Evolutionary conservation across 2,113 vertebrate genomes (phyloP), one percentile per base, ranked within the genome.

Genomic region (Trinectes maculatus): DNA sequence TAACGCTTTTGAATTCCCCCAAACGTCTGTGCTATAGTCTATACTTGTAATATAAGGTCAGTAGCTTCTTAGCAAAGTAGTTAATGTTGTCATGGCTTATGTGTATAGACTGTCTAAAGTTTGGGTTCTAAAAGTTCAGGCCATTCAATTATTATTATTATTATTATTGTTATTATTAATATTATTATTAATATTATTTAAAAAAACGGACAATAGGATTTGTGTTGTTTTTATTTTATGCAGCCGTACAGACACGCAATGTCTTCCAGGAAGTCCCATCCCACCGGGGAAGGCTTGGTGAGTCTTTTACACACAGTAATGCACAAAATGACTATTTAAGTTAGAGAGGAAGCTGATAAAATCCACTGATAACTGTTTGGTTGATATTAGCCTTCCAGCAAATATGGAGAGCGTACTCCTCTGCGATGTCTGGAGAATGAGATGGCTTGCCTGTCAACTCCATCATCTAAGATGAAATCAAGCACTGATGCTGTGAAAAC

Each of bases 381-480:
- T 37, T 59, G 5, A 47, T 33, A 2, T 39, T 59, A 91, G 90
- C 67, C 72, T 36, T 60, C 61, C 46, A 59, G 47, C 56, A 82
- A 31, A 63, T 31, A 47, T 66, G 71, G 47, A 6, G 68, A 71
- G 9, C 88, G 90, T 0, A 71, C 71, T 4, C 90, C 91, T 7
- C 59, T 92, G 19, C 84, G 78, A 80, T 85, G 84, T 74, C 22
- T 91, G 48, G 65, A 84, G 42, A 91, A 92, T 72, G 83, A 89
- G 54, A 59, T 58, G 52, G 36, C 21, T 2, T 54, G 28, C 26
- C 29, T 55, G 13, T 71, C 81, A 22, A 63, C 69, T 49, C 58
- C 74, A n/a, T 76, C 57, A 21, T 63, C 46, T 0, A 76, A 34
- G 16, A 6, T 55, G 10, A 83, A 74, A 13, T 70, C 72, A 19